phyloP scores from a whole-genome alignment of 1,140 invertebrate species.

The Drosophila kurseongensis region DNA sequence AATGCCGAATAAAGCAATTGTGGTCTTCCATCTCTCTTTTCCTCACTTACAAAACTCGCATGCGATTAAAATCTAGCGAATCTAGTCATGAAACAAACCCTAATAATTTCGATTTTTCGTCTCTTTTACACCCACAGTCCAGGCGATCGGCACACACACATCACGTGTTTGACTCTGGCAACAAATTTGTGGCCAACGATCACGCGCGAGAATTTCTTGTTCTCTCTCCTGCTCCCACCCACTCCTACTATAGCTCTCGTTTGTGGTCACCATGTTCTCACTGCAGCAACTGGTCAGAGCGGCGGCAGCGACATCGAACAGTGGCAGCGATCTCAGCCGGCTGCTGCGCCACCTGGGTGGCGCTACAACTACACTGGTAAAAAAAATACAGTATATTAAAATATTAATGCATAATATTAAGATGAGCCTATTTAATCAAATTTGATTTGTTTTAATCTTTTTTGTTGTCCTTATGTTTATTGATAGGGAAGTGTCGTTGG shows the following conservation, averaged over 20 bases:
- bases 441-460: no score
- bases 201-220: constrained; percentile 34
- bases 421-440: no score
- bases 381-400: neutral
- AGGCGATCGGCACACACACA: constrained; percentile 28
- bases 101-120: constrained; percentile 18
- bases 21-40: neutral
- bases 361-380: constrained; percentile 23
- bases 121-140: constrained; percentile 18
- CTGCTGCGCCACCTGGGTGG: constrained; percentile 35
- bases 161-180: constrained; percentile 62
- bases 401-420: no score
- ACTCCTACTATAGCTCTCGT: neutral
- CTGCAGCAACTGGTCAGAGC: constrained; percentile 77
- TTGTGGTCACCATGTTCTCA: constrained; percentile 60
- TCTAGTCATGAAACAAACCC: constrained; percentile 3
- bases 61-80: constrained; percentile 1
- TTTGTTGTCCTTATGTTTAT: no score
- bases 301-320: constrained; percentile 1
- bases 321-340: constrained; percentile 43
- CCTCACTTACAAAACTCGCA: constrained; percentile 2
- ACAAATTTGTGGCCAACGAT: constrained; percentile 59
- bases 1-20: no score
- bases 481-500: no score
- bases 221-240: constrained; percentile 1